Conservation (phyloP, 2,888 invertebrate species). For the Torymus auratus region DNA sequence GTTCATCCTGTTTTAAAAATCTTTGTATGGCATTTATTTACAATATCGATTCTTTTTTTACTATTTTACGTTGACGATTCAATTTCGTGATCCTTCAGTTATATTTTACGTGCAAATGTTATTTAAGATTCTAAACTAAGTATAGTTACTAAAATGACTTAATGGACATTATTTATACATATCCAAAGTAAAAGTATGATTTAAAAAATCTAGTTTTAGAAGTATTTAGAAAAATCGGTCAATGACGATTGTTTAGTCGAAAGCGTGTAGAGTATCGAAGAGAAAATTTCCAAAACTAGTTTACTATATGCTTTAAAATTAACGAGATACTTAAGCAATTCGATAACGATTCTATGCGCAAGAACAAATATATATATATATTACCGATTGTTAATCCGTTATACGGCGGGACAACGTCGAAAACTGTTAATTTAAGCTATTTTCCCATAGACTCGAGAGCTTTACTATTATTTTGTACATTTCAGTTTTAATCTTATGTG, state of each 20-base stretch:
- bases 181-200: slow-evolving; percentile 28
- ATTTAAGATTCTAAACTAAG: slow-evolving; percentile 35
- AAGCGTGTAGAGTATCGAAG: background rate
- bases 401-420: background rate
- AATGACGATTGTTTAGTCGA: slow-evolving; percentile 33
- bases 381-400: slow-evolving; percentile 29
- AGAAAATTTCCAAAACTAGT: background rate
- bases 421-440: slow-evolving; percentile 30
- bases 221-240: slow-evolving; percentile 14
- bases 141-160: slow-evolving; percentile 34
- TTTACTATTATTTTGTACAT: slow-evolving; percentile 33
- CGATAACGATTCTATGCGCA: background rate
- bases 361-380: slow-evolving; percentile 8
- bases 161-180: slow-evolving; percentile 52
- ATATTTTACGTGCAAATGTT: slow-evolving; percentile 7
- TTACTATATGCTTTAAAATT: slow-evolving; percentile 4
- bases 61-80: too few species aligned
- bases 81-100: slow-evolving; percentile 2
- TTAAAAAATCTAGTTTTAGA: slow-evolving; percentile 33
- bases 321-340: background rate
- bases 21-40: background rate
- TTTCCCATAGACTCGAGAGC: slow-evolving; percentile 23
- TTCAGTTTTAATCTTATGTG: slow-evolving; percentile 24
- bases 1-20: background rate
- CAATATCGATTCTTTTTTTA: slow-evolving; percentile 1